Evolutionary conservation across 2,113 vertebrate genomes (phyloP).

Genomic region (Madoqua kirkii): DNA sequence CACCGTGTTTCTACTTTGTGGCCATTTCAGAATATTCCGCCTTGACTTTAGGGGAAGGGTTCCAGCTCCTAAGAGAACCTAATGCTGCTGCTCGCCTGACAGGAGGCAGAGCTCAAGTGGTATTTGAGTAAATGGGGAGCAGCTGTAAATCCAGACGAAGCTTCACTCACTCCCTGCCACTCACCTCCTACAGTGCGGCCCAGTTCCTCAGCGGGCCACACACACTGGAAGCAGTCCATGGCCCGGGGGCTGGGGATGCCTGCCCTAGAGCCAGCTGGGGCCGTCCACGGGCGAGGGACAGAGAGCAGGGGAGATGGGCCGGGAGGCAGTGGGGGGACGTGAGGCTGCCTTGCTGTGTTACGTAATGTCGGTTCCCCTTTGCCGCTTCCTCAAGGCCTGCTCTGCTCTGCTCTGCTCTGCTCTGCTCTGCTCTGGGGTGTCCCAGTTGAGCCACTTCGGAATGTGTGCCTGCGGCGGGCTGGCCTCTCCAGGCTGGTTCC

Average conservation of each 20-base stretch:
- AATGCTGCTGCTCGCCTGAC: not conserved
- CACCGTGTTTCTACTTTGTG: not conserved
- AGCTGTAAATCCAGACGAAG: not conserved
- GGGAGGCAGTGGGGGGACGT: fast-evolving
- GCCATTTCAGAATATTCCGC: not conserved
- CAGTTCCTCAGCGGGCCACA: not conserved
- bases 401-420: not conserved
- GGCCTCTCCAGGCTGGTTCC: not conserved
- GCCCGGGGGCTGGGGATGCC: not conserved
- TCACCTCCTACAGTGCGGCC: not conserved
- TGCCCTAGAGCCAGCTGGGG: not conserved
- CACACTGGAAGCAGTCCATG: not conserved
- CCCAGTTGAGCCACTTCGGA: not conserved
- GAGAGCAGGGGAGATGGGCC: not conserved
- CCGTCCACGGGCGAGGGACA: fast-evolving
- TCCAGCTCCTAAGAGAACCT: not conserved
- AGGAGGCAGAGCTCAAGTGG: not conserved
- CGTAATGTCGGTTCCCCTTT: fast-evolving
- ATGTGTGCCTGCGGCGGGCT: fast-evolving
- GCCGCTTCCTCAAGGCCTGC: not conserved
- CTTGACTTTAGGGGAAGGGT: not conserved
- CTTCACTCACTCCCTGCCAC: not conserved
- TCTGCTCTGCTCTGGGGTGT: not conserved
- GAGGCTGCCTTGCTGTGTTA: not conserved
- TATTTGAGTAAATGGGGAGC: not conserved